phyloP scores from a whole-genome alignment of 2,113 vertebrate genomes.

The Notiomystis cincta region DNA sequence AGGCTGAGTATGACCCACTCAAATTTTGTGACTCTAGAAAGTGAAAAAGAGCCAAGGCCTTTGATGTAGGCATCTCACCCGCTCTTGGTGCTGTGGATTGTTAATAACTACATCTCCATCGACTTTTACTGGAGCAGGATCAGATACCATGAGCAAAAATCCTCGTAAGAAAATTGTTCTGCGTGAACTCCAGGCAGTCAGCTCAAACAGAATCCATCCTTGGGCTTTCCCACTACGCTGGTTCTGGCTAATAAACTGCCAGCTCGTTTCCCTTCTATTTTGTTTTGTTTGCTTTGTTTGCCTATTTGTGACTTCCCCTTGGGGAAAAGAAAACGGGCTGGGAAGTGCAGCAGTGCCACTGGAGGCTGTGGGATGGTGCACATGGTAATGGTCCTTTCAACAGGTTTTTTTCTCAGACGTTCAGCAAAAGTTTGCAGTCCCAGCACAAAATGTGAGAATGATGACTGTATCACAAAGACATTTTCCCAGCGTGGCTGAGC shows the following conservation, averaged over 20 bases:
- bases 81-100: not conserved
- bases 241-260: conserved; percentile 7
- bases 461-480: conserved; percentile 44
- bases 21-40: not conserved
- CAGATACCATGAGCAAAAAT: not conserved
- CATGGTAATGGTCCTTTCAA: not conserved
- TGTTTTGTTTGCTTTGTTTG: not conserved
- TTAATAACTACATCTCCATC: not conserved
- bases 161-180: not conserved
- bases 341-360: not conserved
- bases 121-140: not conserved
- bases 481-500: conserved; percentile 32
- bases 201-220: not conserved
- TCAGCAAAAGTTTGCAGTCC: not conserved
- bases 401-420: not conserved
- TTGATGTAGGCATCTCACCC: not conserved
- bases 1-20: not conserved
- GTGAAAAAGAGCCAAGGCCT: not conserved
- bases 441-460: conserved; percentile 32
- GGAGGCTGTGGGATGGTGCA: not conserved
- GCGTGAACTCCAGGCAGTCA: not conserved
- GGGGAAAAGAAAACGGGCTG: not conserved
- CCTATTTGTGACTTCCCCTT: conserved; percentile 49
- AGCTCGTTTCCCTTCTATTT: not conserved
- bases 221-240: not conserved